Evolutionary conservation across 2,113 vertebrate genomes (phyloP), one percentile per base, ranked within the genome.

Genomic region (Takifugu bimaculatus): DNA sequence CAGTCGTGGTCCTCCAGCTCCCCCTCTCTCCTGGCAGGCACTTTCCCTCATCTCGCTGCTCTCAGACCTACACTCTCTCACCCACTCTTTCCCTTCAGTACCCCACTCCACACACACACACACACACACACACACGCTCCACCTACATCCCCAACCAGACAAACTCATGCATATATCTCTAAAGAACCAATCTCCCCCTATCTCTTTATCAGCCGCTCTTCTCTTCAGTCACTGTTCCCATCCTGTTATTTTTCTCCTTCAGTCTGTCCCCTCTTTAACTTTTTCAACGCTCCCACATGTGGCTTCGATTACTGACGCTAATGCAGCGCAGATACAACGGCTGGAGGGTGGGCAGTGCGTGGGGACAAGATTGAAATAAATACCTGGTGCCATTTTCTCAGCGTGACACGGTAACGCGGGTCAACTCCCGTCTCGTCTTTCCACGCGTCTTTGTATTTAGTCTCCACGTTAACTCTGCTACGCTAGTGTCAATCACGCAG

Each of bases 1-100:
- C 57, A 76, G 74, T 75, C 59, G 70, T 48, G 84, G 85, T 83
- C 57, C 87, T 80, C 69, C 86, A 85, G 85, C 82, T 82, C 85
- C 87, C 84, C 76, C 78, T 84, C 63, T 80, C 77, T 86, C 74
- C 64, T 75, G 68, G 58, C 75, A 59, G 60, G 54, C 55, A 64
- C 59, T 67, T 58, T 63, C 2, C 26, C 43, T 42, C 35, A n/a
- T 28, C 43, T 65, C 32, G 14, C 64, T 77, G 42, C 47, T 68
- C 60, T 56, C 61, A 65, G 53, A 47, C 51, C 39, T 64, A 53
- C 50, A 35, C 26, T 64, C 51, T 62, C 35, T 57, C 79, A 66
- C 43, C n/a, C 65, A 61, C 63, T 59, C 60, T 42, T 20, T 49
- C 51, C 53, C 53, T 50, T 65, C 49, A 7, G 6, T 15, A 48